phyloP scores from a whole-genome alignment of 2,888 invertebrate species.

The Rotaria sp. region DNA sequence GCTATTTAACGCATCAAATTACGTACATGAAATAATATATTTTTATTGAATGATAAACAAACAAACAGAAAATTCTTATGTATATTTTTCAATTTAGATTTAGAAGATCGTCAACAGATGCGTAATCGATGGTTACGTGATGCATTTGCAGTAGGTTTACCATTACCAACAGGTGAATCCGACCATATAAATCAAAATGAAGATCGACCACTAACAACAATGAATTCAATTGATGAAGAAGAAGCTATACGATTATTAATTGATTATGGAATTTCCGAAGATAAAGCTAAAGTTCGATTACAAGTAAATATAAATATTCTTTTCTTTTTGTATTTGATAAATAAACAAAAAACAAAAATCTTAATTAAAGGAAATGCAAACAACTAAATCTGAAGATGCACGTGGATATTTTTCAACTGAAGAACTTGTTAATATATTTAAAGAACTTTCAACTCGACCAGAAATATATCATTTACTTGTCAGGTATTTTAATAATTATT shows the following conservation, averaged over 20 bases:
- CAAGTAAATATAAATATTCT: not conserved
- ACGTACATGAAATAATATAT: too few species aligned
- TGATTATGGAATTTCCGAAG: conserved; percentile 12
- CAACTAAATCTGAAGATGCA: conserved; percentile 54
- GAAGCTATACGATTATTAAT: conserved; percentile 43
- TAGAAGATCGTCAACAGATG: conserved; percentile 51
- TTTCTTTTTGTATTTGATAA: not conserved
- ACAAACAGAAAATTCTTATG: too few species aligned
- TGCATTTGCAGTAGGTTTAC: conserved; percentile 48
- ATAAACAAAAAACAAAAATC: not conserved
- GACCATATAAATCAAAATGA: not conserved
- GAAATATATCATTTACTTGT: conserved; percentile 62
- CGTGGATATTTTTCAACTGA: conserved; percentile 57
- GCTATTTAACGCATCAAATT: too few species aligned
- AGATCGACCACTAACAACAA: not conserved
- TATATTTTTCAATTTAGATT: conserved; percentile 44
- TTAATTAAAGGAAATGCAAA: conserved; percentile 56
- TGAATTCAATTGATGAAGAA: conserved; percentile 45
- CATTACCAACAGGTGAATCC: not conserved
- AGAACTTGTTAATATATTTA: conserved; percentile 61
- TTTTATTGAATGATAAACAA: too few species aligned
- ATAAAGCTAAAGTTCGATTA: conserved; percentile 27
- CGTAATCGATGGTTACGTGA: conserved; percentile 47
- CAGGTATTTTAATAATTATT: conserved; percentile 51
- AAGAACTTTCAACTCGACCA: conserved; percentile 62